A percentile compares a stretch with the other conserved stretches of the same genome.
Conservation (phyloP, 2,113 vertebrate genomes). For the Petrocephalus microphthalmus region DNA sequence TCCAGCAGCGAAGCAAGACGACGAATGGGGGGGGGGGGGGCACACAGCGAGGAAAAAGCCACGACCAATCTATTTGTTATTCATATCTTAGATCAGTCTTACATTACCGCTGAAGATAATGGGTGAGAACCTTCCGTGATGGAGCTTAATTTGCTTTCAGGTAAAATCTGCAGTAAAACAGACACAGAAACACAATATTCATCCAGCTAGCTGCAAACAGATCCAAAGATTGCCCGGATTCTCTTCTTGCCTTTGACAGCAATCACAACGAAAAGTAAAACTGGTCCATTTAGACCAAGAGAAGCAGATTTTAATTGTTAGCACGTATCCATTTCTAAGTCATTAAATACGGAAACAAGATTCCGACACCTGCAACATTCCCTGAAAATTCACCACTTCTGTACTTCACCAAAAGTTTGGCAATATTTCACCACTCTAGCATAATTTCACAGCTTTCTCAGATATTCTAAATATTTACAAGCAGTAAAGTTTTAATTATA, state of each 20-base stretch:
- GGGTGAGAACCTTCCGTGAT: neutral
- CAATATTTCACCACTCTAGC: neutral
- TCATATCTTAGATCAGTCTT: neutral
- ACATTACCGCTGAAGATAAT: neutral
- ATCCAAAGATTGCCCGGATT: neutral
- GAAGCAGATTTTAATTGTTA: neutral
- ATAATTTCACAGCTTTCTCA: constrained; percentile 2
- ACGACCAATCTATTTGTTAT: neutral
- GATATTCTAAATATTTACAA: constrained; percentile 7
- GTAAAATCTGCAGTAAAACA: neutral
- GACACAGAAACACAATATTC: neutral
- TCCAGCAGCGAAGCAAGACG: neutral
- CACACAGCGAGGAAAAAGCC: neutral
- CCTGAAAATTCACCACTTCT: neutral
- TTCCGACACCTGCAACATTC: neutral
- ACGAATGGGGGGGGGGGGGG: neutral
- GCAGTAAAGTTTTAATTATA: neutral
- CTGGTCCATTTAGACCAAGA: neutral
- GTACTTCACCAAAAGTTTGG: neutral
- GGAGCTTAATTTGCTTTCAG: neutral
- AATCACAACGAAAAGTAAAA: neutral
- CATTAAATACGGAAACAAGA: neutral
- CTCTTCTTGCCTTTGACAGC: neutral
- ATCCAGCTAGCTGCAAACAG: neutral
- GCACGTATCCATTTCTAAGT: neutral